A percentile compares a stretch with the other conserved stretches of the same genome.
phyloP scores from a whole-genome alignment of 1,140 invertebrate genomes.

The Holcopasites calliopsidis region DNA sequence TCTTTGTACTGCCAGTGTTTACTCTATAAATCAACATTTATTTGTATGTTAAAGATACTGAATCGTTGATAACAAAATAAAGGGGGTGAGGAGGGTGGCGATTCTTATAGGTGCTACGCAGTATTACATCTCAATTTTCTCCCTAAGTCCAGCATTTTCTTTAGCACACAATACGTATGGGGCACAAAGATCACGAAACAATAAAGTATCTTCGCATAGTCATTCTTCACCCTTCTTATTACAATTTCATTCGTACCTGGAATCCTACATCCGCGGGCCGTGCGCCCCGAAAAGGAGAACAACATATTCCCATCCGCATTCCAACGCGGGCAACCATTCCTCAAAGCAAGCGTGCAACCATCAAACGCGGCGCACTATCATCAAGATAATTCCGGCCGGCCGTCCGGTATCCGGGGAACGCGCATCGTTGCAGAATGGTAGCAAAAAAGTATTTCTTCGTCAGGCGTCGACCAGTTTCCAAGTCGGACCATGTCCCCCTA shows the following conservation, averaged over 20 bases:
- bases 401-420: neutral
- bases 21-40: too few species aligned
- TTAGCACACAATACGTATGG: too few species aligned
- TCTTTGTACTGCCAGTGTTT: too few species aligned
- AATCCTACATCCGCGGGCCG: neutral
- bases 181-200: too few species aligned
- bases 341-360: constrained; percentile 1
- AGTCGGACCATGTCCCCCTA: neutral
- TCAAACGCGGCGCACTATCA: constrained; percentile 8
- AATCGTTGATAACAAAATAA: too few species aligned
- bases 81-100: too few species aligned
- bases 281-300: constrained; percentile 4
- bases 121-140: too few species aligned
- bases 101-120: too few species aligned
- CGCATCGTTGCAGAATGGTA: neutral
- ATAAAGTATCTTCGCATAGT: too few species aligned
- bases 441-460: constrained; percentile 9
- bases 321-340: neutral
- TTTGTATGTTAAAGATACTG: too few species aligned
- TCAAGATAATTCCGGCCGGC: constrained; percentile 9
- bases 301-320: constrained; percentile 7
- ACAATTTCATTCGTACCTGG: neutral
- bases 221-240: neutral
- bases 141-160: too few species aligned
- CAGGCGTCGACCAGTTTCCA: constrained; percentile 7